Conservation (phyloP, 2,888 invertebrate genomes). For the Bombyx huttoni region DNA sequence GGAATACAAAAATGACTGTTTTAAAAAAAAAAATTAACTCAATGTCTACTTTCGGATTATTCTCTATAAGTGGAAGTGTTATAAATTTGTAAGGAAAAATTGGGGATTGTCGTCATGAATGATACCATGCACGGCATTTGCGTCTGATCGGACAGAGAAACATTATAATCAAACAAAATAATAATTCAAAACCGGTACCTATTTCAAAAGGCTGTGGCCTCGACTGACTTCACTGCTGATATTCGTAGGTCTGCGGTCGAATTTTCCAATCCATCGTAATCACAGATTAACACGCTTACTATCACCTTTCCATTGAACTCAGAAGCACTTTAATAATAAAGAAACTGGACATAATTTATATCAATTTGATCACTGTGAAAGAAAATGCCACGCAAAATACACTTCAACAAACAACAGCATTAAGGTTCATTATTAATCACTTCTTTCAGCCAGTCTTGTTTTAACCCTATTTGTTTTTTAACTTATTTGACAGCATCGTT, state of each 20-base stretch:
- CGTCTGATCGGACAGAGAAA: slow-evolving; percentile 30
- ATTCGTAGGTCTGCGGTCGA: slow-evolving; percentile 37
- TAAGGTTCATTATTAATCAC: slow-evolving; percentile 44
- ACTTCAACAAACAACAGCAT: slow-evolving; percentile 24
- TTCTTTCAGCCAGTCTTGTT: slow-evolving; percentile 30
- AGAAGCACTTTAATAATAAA: slow-evolving; percentile 35
- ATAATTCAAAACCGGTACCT: slow-evolving; percentile 71
- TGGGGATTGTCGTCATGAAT: slow-evolving; percentile 1
- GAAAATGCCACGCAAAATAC: slow-evolving; percentile 24
- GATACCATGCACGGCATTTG: slow-evolving; percentile 32
- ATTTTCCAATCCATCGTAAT: slow-evolving; percentile 56
- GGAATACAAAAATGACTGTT: neutral
- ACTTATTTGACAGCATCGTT: slow-evolving; percentile 53
- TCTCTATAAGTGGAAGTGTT: too few relatives aligned
- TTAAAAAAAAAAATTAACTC: neutral
- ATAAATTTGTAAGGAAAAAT: neutral
- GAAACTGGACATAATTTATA: slow-evolving; percentile 36
- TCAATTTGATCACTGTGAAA: slow-evolving; percentile 32
- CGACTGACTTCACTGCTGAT: slow-evolving; percentile 54
- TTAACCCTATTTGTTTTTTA: slow-evolving; percentile 64
- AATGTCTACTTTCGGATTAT: too few relatives aligned
- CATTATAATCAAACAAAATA: slow-evolving; percentile 66
- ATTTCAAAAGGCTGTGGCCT: slow-evolving; percentile 61
- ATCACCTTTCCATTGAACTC: slow-evolving; percentile 23
- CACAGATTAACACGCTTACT: slow-evolving; percentile 17